Base-by-base conservation (phyloP, 2,797 vertebrate species). In the Tauraco hartlaubi region DNA sequence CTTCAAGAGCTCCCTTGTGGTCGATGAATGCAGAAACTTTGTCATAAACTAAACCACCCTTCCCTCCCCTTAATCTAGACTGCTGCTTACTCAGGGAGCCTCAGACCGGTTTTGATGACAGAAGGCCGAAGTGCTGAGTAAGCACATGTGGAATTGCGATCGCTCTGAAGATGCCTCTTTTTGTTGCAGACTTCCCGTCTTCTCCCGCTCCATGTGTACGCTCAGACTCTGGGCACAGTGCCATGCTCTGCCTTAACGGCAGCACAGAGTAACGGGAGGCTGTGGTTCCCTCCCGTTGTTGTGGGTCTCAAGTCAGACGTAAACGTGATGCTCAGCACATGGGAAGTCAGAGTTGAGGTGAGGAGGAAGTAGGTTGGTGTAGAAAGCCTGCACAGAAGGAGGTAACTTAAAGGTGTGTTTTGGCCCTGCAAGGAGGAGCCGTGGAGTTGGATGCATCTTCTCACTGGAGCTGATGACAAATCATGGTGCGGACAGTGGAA, bases 1-100 rank as follows among this genome's bases (percentile, higher is more conserved):
- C 82, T 85, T 68, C 19, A 88, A 88, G 93, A 94, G 63, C 83
- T 96, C 89, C 83, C 79, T 79, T 41, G 93, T 43, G 89, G 52
- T 12, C 79, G 76, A 67, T 79, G 76, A 94, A 92, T 44, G 79
- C 67, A 72, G 67, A 62, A 86, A 85, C 77, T 49, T 85, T 86
- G 77, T 80, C 68, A 58, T 31, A 74, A 52, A 23, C 51, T 5
- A 35, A 69, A 64, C 41, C 49, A 11, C n/a, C 35, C 63, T 77
- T 44, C 64, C 78, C 55, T 71, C 54, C 72, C 48, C 59, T 83
- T 33, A 25, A 46, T 82, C 35, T 11, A 19, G 23, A 4, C 44
- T 43, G 75, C 25, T 79, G 83, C 89, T 92, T 64, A 10, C 73
- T 83, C 92, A 44, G 82, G 85, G 61, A 94, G 81, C 66, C 62